phyloP scores from a whole-genome alignment of 2,797 vertebrate species.

The Esox lucius region DNA sequence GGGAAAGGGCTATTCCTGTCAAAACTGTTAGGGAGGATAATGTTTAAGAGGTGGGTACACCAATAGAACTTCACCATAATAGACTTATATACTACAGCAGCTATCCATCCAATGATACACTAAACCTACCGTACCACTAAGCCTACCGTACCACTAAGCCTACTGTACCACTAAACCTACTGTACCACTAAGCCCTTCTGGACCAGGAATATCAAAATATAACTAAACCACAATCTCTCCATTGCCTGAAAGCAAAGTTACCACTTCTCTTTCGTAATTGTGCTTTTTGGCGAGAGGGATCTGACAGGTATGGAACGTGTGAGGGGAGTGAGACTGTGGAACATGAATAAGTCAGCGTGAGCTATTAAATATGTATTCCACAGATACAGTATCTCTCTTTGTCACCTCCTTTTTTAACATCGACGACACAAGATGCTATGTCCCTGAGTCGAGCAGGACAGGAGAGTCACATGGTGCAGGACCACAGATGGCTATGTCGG shows the following conservation, averaged over 20 bases:
- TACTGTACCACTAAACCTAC: too few relatives aligned
- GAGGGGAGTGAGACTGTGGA: conserved; percentile 53
- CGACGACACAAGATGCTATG: conserved; percentile 46
- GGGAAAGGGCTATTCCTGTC: conserved; percentile 78
- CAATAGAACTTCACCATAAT: conserved; percentile 83
- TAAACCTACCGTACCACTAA: too few relatives aligned
- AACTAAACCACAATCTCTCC: conserved; percentile 62
- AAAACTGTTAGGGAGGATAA: conserved; percentile 66
- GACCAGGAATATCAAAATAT: conserved; percentile 54
- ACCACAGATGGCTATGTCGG: conserved; percentile 15
- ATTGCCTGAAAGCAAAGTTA: conserved; percentile 61
- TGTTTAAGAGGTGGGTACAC: conserved; percentile 65
- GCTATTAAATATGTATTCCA: conserved; percentile 74
- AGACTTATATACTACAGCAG: conserved; percentile 21
- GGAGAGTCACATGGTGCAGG: neutral
- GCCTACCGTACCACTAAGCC: too few relatives aligned
- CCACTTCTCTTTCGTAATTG: conserved; percentile 52
- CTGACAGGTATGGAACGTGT: conserved; percentile 59
- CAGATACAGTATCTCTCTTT: conserved; percentile 66
- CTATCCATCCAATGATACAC: neutral
- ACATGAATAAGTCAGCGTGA: conserved; percentile 71
- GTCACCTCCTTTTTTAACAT: conserved; percentile 74
- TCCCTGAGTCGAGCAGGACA: conserved; percentile 50
- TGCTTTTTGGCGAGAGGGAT: conserved; percentile 51
- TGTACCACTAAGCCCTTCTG: conserved; percentile 14